Evolutionary conservation across 92 coral and sea anemone species (phyloP), one percentile per base, ranked within the genome.

Genomic region (Diadumene lineata): DNA sequence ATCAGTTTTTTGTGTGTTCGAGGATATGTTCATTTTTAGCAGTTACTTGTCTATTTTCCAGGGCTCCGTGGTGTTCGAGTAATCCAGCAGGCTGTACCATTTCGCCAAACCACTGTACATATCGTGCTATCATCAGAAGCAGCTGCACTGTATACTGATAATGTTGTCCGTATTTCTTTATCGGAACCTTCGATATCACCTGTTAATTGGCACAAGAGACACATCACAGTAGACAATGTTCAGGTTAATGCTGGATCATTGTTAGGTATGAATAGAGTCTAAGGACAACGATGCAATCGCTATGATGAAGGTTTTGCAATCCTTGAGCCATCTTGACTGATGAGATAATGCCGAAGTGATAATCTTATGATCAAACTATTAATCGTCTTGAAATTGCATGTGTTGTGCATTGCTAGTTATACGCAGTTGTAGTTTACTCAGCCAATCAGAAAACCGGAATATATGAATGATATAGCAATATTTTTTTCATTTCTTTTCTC

Each of bases 1-100:
- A n/a, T n/a, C n/a, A n/a, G n/a, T n/a, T n/a, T n/a, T n/a, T n/a
- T n/a, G n/a, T n/a, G n/a, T n/a, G n/a, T n/a, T n/a, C n/a, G n/a
- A n/a, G n/a, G n/a, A n/a, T n/a, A n/a, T n/a, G n/a, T n/a, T n/a
- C n/a, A n/a, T n/a, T n/a, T n/a, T n/a, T n/a, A n/a, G n/a, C n/a
- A n/a, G n/a, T n/a, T n/a, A n/a, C n/a, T n/a, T n/a, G n/a, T 29
- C 22, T 60, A 32, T 65, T 13, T 58, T 22, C 27, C 80, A 96
- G 99, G 99, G 22, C 80, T 96, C 7, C 91, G 97, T 21, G 99
- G 99, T 29, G 97, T 96, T 1, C 85, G 91, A 21, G 74, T 96
- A 17, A 23, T 96, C 51, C 99, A 92, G 55, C 99, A 96, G 73
- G 38, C 66, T 16, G 55, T 88, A 13, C 99, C 99, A 9, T 92